Conservation (phyloP, 2,797 vertebrate species). For the Catharus ustulatus region DNA sequence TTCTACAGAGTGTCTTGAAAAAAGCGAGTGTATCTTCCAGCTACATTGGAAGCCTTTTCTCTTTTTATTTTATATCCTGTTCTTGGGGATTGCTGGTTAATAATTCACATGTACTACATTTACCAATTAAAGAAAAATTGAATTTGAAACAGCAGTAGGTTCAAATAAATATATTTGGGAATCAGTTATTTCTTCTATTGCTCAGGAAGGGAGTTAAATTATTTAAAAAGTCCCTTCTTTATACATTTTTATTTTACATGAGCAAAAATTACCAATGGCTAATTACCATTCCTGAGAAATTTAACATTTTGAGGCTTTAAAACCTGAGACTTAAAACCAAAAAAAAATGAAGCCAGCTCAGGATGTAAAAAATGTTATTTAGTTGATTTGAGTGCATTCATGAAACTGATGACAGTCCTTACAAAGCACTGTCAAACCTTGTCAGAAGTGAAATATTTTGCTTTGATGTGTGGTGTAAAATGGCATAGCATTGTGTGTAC, state of each 20-base stretch:
- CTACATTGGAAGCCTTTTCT: conserved; percentile 14
- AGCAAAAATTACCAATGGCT: not conserved
- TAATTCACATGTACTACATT: conserved; percentile 70
- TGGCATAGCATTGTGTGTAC: not conserved
- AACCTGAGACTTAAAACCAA: not conserved
- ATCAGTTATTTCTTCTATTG: conserved; percentile 53
- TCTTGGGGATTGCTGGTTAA: conserved; percentile 69
- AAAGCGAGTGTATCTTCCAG: conserved; percentile 9
- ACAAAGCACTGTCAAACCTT: not conserved
- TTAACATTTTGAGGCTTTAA: not conserved
- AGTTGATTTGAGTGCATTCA: not conserved
- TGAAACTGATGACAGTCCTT: not conserved
- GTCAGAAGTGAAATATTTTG: not conserved
- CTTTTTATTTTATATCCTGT: conserved; percentile 43
- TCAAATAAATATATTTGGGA: conserved; percentile 74
- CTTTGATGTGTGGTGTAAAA: not conserved
- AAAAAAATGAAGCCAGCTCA: not conserved
- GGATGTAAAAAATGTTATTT: not conserved
- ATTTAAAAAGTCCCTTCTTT: conserved; percentile 49
- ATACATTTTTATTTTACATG: conserved; percentile 33
- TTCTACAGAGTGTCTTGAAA: conserved; percentile 12
- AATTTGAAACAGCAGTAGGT: conserved; percentile 61
- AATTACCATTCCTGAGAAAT: conserved; percentile 31
- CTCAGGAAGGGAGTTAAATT: conserved; percentile 61
- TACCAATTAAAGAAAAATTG: conserved; percentile 73